Evolutionary conservation across 2,113 vertebrate species (phyloP).

Genomic region (Cololabis saira): DNA sequence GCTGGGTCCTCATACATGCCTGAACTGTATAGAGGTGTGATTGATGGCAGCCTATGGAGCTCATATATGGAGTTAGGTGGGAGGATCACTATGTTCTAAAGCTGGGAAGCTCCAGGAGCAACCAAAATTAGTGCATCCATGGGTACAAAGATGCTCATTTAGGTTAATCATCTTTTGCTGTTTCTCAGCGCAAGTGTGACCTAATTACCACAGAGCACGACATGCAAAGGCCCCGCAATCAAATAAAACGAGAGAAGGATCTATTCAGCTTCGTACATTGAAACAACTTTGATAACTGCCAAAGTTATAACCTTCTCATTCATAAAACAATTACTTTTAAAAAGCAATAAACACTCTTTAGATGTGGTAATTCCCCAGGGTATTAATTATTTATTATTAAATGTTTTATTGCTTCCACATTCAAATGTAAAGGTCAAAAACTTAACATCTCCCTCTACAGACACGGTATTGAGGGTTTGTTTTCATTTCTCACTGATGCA

Average conservation of each 20-base stretch:
- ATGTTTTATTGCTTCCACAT: not conserved
- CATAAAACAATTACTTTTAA: not conserved
- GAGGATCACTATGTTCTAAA: slow-evolving; percentile 49
- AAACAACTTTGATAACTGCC: not conserved
- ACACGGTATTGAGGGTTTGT: slow-evolving; percentile 12
- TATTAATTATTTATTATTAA: not conserved
- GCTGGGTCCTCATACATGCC: slow-evolving; percentile 44
- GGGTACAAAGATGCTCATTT: slow-evolving; percentile 44
- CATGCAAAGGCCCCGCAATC: not conserved
- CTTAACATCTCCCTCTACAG: not conserved
- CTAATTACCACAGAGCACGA: not conserved
- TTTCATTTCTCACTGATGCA: slow-evolving; percentile 33
- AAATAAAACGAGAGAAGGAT: not conserved
- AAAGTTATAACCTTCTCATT: not conserved
- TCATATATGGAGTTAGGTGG: slow-evolving; percentile 76
- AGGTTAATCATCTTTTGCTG: slow-evolving; percentile 17
- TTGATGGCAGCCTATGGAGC: slow-evolving; percentile 63
- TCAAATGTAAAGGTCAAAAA: not conserved
- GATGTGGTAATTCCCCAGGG: not conserved
- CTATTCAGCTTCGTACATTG: not conserved
- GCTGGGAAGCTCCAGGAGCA: slow-evolving; percentile 44
- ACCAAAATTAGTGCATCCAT: slow-evolving; percentile 67
- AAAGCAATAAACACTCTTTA: not conserved
- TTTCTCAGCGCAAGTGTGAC: slow-evolving; percentile 7
- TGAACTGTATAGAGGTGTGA: slow-evolving; percentile 53